A percentile compares a stretch with the other conserved stretches of the same genome.
phyloP scores from a whole-genome alignment of 1,140 invertebrate genomes.

The Panagrolaimus sp. region DNA sequence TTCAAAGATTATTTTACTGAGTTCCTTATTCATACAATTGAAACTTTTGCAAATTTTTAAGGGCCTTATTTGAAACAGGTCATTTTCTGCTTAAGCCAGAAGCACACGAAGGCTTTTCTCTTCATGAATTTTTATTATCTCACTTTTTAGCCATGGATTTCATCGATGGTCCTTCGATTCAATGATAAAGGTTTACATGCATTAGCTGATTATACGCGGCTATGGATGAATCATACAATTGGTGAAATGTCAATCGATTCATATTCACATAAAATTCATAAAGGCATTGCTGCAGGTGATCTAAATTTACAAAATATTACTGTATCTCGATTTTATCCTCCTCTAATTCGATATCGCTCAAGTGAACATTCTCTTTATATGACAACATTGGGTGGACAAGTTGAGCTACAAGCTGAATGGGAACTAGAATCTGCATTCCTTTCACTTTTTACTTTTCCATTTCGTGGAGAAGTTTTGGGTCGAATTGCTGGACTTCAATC shows the following conservation, averaged over 20 bases:
- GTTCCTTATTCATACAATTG: no score
- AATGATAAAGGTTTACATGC: conserved; percentile 26
- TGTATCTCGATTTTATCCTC: conserved; percentile 20
- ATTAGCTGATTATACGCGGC: conserved; percentile 27
- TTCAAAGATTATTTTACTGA: no score
- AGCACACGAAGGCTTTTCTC: no score
- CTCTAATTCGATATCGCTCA: conserved; percentile 28
- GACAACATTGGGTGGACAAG: conserved; percentile 26
- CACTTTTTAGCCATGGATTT: not conserved
- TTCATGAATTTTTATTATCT: no score
- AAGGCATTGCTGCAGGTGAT: conserved; percentile 23
- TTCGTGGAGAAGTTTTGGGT: conserved; percentile 25
- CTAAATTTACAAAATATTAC: conserved; percentile 23
- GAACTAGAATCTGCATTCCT: conserved; percentile 15
- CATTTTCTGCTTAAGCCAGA: no score
- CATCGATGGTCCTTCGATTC: conserved; percentile 26
- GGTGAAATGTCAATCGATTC: conserved; percentile 25
- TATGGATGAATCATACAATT: conserved; percentile 30
- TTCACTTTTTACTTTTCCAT: conserved; percentile 18
- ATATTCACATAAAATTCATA: conserved; percentile 25
- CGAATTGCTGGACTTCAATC: conserved; percentile 25
- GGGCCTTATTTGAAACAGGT: no score
- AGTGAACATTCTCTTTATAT: conserved; percentile 31
- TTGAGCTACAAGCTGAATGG: conserved; percentile 21
- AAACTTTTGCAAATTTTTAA: no score